These are phyloP conservation scores for Phenacoccus solenopsis DNA, from an alignment of 1,140 invertebrate genomes.

Conservation along the genomic window DNA sequence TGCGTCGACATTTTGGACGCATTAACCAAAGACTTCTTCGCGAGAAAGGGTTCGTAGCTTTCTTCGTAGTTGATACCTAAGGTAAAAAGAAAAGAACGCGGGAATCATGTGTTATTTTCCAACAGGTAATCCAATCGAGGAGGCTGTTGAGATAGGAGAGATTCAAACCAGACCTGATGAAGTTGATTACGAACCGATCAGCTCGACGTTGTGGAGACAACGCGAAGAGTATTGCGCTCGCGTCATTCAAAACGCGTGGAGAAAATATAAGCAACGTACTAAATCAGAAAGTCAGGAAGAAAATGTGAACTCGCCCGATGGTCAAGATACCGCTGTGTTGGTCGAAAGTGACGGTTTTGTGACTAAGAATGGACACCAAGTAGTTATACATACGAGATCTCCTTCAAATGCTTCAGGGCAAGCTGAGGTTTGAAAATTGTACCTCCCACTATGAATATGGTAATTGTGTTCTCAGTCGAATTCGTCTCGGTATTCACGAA, in stretches of 20 bases:
- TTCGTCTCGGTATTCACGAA: background rate
- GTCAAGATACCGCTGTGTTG: conserved; percentile 57
- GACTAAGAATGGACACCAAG: conserved; percentile 72
- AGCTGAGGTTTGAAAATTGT: conserved; percentile 62
- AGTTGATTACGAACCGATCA: conserved; percentile 80
- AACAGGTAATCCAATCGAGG: conserved; percentile 68
- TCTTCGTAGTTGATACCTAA: too few relatives aligned
- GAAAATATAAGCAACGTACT: conserved; percentile 56
- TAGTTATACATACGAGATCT: conserved; percentile 75
- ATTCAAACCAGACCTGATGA: conserved; percentile 61
- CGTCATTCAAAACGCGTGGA: conserved; percentile 88
- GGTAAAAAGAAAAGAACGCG: too few relatives aligned
- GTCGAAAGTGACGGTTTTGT: conserved; percentile 67
- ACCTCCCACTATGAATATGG: background rate
- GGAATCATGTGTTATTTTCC: too few relatives aligned
- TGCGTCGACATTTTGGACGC: conserved; percentile 96
- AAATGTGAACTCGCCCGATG: conserved; percentile 34
- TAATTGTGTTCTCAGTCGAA: background rate
- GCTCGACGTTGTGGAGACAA: conserved; percentile 85
- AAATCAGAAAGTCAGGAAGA: conserved; percentile 27
- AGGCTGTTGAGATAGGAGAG: conserved; percentile 67
- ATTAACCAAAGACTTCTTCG: conserved; percentile 91
- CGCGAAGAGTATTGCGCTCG: conserved; percentile 90
- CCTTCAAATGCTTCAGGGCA: conserved; percentile 63
- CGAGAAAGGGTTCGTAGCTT: conserved; percentile 69